Evolutionary conservation across 2,888 invertebrate genomes (phyloP), one percentile per base, ranked within the genome.

Genomic region (Zaprionus bogoriensis): DNA sequence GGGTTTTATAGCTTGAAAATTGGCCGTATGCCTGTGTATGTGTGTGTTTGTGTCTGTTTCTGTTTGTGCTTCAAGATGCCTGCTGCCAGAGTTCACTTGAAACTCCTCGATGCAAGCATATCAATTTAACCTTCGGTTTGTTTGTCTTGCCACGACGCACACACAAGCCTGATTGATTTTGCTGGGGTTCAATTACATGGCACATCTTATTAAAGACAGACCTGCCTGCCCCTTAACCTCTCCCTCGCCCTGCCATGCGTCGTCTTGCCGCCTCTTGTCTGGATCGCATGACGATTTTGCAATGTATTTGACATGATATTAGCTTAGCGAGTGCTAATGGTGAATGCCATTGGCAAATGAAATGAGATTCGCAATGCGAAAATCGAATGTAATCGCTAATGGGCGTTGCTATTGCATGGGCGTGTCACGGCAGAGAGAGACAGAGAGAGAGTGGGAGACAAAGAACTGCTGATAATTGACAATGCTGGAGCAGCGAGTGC

Each of bases 401-500:
- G 78, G 78, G 66, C 60, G 66, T 65, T 63, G 42, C 53, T 57
- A 79, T 83, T 66, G 67, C 42, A 22, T 27, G 74, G 71, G 71
- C 67, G 14, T 57, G 32, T 9, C 14, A 7, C 1, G 28, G 48
- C 36, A 27, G 39, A 62, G n/a, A n/a, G n/a, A n/a, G n/a, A n/a
- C n/a, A n/a, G n/a, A n/a, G n/a, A n/a, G n/a, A n/a, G n/a, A n/a
- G n/a, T n/a, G n/a, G n/a, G n/a, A n/a, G 82, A 73, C 83, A 80
- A 77, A 74, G 68, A 82, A 87, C 67, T 58, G 66, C 86, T 76
- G 87, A 85, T 82, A 82, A 82, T 82, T 82, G 82, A 87, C 82
- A 87, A 71, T 82, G 61, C 47, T 67, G 64, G 77, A 50, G 17
- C 6, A 20, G 19, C 2, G n/a, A 12, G 39, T 32, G 12, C 66